phyloP scores from a whole-genome alignment of 1,140 invertebrate genomes.

The Idris sp. region DNA sequence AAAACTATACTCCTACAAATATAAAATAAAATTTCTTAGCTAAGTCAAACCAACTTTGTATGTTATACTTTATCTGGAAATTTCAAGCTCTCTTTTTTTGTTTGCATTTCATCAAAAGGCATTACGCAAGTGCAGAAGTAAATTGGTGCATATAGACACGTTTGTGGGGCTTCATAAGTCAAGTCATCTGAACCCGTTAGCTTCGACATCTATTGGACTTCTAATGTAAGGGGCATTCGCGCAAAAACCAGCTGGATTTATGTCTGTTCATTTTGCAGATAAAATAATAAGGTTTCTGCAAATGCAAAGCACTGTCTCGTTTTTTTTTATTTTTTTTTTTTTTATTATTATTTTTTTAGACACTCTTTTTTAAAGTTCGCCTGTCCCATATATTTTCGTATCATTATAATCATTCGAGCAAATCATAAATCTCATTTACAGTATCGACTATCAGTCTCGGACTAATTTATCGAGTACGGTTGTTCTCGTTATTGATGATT shows the following conservation, averaged over 20 bases:
- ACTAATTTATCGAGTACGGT: slow-evolving; percentile 26
- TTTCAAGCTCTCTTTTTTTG: slow-evolving; percentile 25
- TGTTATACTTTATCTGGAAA: too few species aligned
- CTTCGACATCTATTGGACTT: slow-evolving; percentile 67
- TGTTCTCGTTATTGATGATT: slow-evolving; percentile 29
- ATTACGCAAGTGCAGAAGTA: slow-evolving; percentile 40
- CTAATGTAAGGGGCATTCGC: slow-evolving; percentile 52
- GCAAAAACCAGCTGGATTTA: slow-evolving; percentile 56
- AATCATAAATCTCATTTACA: slow-evolving; percentile 45
- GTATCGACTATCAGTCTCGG: slow-evolving; percentile 17
- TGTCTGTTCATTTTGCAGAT: slow-evolving; percentile 65
- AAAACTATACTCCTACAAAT: too few species aligned
- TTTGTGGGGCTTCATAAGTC: slow-evolving; percentile 68
- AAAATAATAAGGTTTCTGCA: slow-evolving; percentile 69
- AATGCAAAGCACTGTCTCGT: slow-evolving; percentile 36
- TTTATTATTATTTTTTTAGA: too few species aligned
- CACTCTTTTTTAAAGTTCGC: slow-evolving; percentile 6
- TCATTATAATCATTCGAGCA: slow-evolving; percentile 9
- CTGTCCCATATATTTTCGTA: slow-evolving; percentile 30
- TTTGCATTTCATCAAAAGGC: slow-evolving; percentile 30
- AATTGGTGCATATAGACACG: slow-evolving; percentile 37
- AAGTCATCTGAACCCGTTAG: slow-evolving; percentile 72
- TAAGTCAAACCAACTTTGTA: too few species aligned
- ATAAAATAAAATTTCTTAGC: too few species aligned
- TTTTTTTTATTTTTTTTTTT: too few species aligned